These are phyloP conservation scores for Callipepla californica DNA, from an alignment of 2,113 vertebrate species.

Conservation along the genomic window DNA sequence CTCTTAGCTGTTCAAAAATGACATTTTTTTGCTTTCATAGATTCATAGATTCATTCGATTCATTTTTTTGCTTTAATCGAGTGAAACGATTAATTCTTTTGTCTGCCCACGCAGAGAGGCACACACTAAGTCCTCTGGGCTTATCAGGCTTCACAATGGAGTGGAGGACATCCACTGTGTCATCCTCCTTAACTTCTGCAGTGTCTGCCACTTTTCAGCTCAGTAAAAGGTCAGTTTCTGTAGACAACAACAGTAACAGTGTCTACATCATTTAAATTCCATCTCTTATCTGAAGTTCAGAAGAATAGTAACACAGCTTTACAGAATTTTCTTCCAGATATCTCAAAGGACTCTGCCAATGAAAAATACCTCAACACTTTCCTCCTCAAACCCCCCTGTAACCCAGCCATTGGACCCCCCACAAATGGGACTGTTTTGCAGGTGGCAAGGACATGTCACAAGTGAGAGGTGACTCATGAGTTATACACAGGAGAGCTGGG, in stretches of 20 bases:
- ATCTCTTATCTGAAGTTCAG: slow-evolving; percentile 41
- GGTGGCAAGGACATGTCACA: slow-evolving; percentile 25
- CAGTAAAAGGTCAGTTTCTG: slow-evolving; percentile 8
- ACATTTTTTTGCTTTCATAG: slow-evolving; percentile 19
- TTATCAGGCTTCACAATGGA: slow-evolving; percentile 1
- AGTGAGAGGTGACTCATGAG: slow-evolving; percentile 27
- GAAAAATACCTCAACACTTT: background rate
- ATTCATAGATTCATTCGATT: too few relatives aligned
- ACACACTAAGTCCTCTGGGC: background rate
- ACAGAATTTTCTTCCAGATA: slow-evolving; percentile 29
- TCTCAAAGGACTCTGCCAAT: slow-evolving; percentile 15
- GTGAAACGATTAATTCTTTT: slow-evolving; percentile 35
- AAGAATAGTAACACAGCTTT: slow-evolving; percentile 26
- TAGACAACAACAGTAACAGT: slow-evolving; percentile 21
- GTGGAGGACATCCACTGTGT: slow-evolving; percentile 15
- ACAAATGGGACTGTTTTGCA: slow-evolving; percentile 25
- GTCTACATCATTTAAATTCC: slow-evolving; percentile 16
- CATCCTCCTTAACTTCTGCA: slow-evolving; percentile 8
- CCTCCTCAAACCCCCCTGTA: background rate
- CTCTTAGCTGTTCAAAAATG: background rate
- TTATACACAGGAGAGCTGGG: background rate
- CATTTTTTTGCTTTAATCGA: slow-evolving; percentile 32
- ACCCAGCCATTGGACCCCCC: background rate
- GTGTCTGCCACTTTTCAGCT: slow-evolving; percentile 24
- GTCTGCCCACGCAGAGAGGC: background rate